Percentiles rank a stretch among this genome's conserved stretches.
Evolutionary conservation across 2,113 vertebrate genomes (phyloP).

Genomic region (Lanius collurio): DNA sequence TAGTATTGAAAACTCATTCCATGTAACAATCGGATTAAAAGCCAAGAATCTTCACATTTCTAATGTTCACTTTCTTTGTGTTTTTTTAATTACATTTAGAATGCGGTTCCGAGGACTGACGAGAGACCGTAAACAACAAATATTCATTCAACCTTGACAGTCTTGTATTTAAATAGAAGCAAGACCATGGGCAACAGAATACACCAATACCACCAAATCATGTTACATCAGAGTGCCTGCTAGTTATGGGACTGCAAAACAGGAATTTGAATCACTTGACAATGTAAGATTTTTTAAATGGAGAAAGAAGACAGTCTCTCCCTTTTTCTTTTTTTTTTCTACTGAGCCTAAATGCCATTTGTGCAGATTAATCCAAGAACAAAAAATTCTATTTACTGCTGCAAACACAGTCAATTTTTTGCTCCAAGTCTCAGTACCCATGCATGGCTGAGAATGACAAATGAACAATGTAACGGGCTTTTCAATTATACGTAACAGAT

Average conservation of each 20-base stretch:
- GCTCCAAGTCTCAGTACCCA: neutral
- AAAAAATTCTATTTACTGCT: neutral
- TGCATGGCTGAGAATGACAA: neutral
- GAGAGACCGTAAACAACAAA: neutral
- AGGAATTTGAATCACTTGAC: neutral
- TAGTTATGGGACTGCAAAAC: neutral
- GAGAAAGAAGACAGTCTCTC: rapidly evolving
- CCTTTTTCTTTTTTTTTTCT: neutral
- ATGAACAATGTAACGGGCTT: neutral
- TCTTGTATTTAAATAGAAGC: neutral
- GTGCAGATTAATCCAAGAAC: neutral
- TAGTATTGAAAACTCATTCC: neutral
- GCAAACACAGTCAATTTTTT: neutral
- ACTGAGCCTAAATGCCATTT: neutral
- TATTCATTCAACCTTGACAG: neutral
- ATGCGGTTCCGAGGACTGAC: neutral
- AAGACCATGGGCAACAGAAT: neutral
- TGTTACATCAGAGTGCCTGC: neutral
- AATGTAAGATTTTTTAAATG: neutral
- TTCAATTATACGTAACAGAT: neutral
- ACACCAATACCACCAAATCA: neutral
- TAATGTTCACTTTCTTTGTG: neutral
- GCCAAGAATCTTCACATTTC: neutral
- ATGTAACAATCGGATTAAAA: neutral
- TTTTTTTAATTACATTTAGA: neutral